Conservation (phyloP, 2,113 vertebrate genomes). For the Salvelinus namaycush region DNA sequence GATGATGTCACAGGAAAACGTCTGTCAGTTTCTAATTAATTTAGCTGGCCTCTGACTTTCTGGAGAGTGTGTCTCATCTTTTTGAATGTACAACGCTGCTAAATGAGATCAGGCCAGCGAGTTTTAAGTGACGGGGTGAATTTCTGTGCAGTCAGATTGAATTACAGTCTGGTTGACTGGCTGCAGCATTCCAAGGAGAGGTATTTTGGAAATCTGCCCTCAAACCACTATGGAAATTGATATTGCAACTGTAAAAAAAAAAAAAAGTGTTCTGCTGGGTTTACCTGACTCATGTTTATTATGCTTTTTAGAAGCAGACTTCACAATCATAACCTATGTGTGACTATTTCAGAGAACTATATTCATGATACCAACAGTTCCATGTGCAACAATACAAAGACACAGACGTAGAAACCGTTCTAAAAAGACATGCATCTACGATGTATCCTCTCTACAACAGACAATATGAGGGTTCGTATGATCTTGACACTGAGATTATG, state of each 20-base stretch:
- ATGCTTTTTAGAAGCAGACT: background rate
- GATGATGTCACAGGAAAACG: background rate
- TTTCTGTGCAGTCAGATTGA: constrained; percentile 18
- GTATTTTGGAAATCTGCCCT: constrained; percentile 24
- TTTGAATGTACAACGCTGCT: constrained; percentile 1
- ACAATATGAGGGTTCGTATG: background rate
- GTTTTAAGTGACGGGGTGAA: constrained; percentile 29
- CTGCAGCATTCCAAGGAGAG: background rate
- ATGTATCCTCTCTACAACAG: background rate
- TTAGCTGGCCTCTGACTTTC: background rate
- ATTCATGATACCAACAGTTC: background rate
- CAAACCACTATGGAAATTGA: constrained; percentile 15
- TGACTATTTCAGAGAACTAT: background rate
- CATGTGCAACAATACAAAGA: background rate
- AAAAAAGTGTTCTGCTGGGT: constrained; percentile 4
- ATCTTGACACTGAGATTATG: background rate
- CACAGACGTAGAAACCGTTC: background rate
- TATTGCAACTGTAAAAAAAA: background rate
- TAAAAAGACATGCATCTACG: no score
- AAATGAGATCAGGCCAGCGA: constrained; percentile 9
- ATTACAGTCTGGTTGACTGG: constrained; percentile 22
- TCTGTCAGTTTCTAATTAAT: constrained; percentile 12
- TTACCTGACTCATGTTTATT: constrained; percentile 19
- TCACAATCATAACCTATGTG: no score
- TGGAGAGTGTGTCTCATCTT: constrained; percentile 14